Evolutionary conservation across 53 echinoderm and acorn worm species (phyloP).

Genomic region (Astropecten irregularis): DNA sequence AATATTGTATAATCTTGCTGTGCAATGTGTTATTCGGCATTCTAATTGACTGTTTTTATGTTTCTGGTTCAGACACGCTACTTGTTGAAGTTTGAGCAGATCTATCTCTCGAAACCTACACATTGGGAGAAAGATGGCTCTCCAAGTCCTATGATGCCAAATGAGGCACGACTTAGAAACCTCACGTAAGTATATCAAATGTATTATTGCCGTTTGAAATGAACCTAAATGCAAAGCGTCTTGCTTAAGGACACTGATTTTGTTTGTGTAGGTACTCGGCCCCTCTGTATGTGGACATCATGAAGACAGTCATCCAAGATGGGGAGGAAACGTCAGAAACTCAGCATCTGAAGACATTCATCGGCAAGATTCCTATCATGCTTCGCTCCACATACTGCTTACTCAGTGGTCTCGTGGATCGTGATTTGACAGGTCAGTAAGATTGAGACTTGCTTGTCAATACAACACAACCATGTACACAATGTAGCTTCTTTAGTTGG

Average conservation of each 20-base stretch:
- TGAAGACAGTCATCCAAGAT: slow-evolving; percentile 90
- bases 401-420: slow-evolving; percentile 93
- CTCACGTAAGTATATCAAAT: slow-evolving; percentile 75
- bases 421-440: slow-evolving; percentile 89
- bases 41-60: no score
- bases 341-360: slow-evolving; percentile 96
- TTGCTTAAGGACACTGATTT: no score
- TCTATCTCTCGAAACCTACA: slow-evolving; percentile 98
- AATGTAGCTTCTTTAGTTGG: no score
- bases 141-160: slow-evolving; percentile 99
- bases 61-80: slow-evolving; percentile 80
- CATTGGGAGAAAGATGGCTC: slow-evolving; percentile 99
- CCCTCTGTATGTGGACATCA: slow-evolving; percentile 97
- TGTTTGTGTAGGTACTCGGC: slow-evolving; percentile 81
- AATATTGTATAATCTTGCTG: no score
- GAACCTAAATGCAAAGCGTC: no score
- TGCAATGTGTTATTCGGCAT: no score
- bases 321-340: slow-evolving; percentile 93
- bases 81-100: slow-evolving; percentile 97
- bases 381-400: slow-evolving; percentile 97
- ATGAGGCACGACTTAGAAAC: slow-evolving; percentile 93
- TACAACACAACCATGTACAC: neutral
- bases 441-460: neutral
- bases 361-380: slow-evolving; percentile 99
- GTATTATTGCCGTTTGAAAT: neutral